Base-by-base conservation (phyloP, 2,797 vertebrate species). In the Prunella strophiata region DNA sequence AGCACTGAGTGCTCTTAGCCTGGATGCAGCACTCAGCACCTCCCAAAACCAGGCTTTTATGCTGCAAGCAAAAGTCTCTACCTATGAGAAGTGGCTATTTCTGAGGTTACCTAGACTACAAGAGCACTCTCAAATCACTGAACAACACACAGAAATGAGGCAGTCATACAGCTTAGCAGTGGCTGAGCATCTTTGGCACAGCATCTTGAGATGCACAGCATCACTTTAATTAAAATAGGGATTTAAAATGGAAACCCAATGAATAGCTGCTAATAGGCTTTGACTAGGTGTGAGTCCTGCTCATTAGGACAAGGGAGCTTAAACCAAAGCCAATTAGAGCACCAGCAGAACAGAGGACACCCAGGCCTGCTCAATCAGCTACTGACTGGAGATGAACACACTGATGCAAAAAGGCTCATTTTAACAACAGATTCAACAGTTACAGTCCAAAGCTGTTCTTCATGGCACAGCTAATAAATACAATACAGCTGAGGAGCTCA, bases 21-120 rank as follows among this genome's bases (percentile, higher is more conserved):
- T 52, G n/a, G 20, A 62, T 25, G 7, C 38, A 57, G 65, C 1
- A 1, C 75, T 59, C 62, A 27, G 18, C 57, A 94, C 2, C 9
- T 42, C 29, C n/a, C 43, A 20, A 75, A 93, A 16, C 2, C 66
- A 92, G 47, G 43, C 66, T 89, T 73, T 88, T 55, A 58, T 5
- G 10, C 58, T 85, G 68, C 72, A 75, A 96, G 79, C 43, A 32
- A 34, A 87, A 75, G 68, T 59, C 79, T 88, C 58, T 80, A 40
- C 43, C 32, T 92, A 16, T 29, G 67, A 92, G n/a, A 77, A 51
- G 43, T 74, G 70, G 62, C 79, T 78, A 66, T 85, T 96, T 88
- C 78, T 95, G 89, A 96, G 91, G 95, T 96, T 96, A 93, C 93
- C 94, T 95, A 96, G 92, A 97, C 95, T 96, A 96, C 94, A 70